Evolutionary conservation across 2,113 vertebrate species (phyloP), one percentile per base, ranked within the genome.

Genomic region (Glaucidium brasilianum): DNA sequence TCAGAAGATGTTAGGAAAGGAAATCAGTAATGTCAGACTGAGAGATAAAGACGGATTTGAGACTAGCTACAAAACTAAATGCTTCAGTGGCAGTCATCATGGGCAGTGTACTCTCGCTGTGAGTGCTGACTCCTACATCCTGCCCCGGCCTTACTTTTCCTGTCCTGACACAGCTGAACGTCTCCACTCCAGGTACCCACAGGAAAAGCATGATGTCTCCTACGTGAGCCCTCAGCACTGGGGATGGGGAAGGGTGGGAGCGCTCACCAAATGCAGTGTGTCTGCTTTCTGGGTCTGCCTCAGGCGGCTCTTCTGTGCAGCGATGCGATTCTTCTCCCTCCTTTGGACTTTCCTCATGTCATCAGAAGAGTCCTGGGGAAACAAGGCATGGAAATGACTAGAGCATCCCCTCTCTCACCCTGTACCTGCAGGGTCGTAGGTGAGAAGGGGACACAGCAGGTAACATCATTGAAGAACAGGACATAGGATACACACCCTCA

Each of bases 261-360:
- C 50, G 93, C 99, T 99, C 96, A 99, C 99, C 99, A 99, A 97
- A 96, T 99, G 99, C 92, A 99, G 97, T 4, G 98, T 99, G 98
- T 99, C 99, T 6, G 99, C 99, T 96, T 99, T 99, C 97, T 99
- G 99, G 3, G 99, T 99, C 97, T 99, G 99, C 88, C 99, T 98
- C 98, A 99, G 98, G 72, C 99, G 98, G 98, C 99, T 99, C 97
- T 99, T 99, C 98, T 99, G 99, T 39, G 99, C 99, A 30, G 99
- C 99, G 0, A 99, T 99, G 12, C 99, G 99, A 85, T 99, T 99
- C 98, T 99, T 99, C 96, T 99, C 99, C 63, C 99, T 97, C 96
- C 99, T 98, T 96, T 99, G 99, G 88, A 99, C 99, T 96, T 99
- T 99, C 94, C 99, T 99, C 80, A 98, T 96, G 49, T 99, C 99